Evolutionary conservation across 2,797 vertebrate genomes (phyloP).

Genomic region (Manis crassicaudata): DNA sequence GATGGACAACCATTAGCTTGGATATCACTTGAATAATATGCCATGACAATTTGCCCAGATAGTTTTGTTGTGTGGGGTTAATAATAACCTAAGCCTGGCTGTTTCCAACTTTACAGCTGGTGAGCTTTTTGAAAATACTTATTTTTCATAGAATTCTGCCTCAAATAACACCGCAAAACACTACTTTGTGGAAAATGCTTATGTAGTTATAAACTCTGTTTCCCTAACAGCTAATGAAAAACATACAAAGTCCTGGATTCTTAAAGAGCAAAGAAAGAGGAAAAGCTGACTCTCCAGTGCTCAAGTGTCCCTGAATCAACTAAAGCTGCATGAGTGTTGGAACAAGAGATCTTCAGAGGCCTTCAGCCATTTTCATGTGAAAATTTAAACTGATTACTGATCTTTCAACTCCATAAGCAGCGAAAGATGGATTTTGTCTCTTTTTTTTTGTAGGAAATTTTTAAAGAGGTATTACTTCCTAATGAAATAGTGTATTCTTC

Average conservation of each 20-base stretch:
- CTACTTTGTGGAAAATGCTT: neutral
- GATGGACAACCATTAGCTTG: neutral
- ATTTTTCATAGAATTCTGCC: neutral
- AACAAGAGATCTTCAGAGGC: slow-evolving; percentile 2
- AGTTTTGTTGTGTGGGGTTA: neutral
- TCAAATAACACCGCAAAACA: slow-evolving; percentile 22
- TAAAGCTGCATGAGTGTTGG: neutral
- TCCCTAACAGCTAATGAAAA: slow-evolving; percentile 27
- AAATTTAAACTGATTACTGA: slow-evolving; percentile 60
- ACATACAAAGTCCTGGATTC: neutral
- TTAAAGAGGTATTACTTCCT: neutral
- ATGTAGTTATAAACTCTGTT: neutral
- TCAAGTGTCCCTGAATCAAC: neutral
- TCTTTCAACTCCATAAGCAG: slow-evolving; percentile 35
- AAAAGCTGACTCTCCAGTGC: neutral
- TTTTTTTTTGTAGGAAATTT: neutral
- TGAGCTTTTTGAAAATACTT: slow-evolving; percentile 14
- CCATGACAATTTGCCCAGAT: neutral
- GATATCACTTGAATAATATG: neutral
- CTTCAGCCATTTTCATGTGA: slow-evolving; percentile 17
- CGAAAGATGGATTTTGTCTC: slow-evolving; percentile 11
- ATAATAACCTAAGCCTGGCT: neutral
- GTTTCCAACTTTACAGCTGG: neutral
- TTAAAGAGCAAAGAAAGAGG: neutral
- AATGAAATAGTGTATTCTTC: neutral